Evolutionary conservation across 2,888 invertebrate genomes (phyloP), one percentile per base, ranked within the genome.

Genomic region (Orchesella flavescens): DNA sequence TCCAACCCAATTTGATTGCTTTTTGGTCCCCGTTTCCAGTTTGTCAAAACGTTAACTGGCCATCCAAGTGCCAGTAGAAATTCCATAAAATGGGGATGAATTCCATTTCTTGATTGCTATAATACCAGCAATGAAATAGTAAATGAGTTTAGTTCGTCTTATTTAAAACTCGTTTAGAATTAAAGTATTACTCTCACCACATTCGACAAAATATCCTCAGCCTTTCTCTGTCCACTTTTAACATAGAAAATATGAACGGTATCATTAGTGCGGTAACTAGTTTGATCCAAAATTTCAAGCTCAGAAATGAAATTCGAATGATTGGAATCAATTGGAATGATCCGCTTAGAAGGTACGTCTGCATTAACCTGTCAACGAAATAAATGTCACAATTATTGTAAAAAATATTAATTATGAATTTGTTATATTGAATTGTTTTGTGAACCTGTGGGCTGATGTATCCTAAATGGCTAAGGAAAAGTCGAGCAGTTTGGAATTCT

Each of bases 211-310:
- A 99, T 97, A 88, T 97, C 95, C 13, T 92, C 91, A 0, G 95
- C 93, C 84, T 91, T 91, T 71, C 93, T 93, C 90, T 97, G 97
- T 0, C 96, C 97, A 15, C 95, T 93, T 90, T 95, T 94, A 1
- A 96, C 97, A 89, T 97, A 98, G 91, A 98, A 97, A 87, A 98
- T 93, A 90, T 98, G 97, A 85, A 96, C 96, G 0, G 98, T 98
- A 89, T 97, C 96, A 89, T 94, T 94, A 1, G 95, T 95, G 86
- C 98, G 93, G 53, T 95, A 93, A 88, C 97, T 96, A 89, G 96
- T 93, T 87, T 94, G 94, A 91, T 99, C 99, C 82, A 98, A 91
- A 34, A 92, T 91, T 86, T 95, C 94, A 84, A 99, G 91, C 89
- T 97, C 97, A 10, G 92, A 90, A 55, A 93, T 92, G 90, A 98